Evolutionary conservation across 2,888 invertebrate species (phyloP), one percentile per base, ranked within the genome.

Genomic region (Ganaspis brasiliensis): DNA sequence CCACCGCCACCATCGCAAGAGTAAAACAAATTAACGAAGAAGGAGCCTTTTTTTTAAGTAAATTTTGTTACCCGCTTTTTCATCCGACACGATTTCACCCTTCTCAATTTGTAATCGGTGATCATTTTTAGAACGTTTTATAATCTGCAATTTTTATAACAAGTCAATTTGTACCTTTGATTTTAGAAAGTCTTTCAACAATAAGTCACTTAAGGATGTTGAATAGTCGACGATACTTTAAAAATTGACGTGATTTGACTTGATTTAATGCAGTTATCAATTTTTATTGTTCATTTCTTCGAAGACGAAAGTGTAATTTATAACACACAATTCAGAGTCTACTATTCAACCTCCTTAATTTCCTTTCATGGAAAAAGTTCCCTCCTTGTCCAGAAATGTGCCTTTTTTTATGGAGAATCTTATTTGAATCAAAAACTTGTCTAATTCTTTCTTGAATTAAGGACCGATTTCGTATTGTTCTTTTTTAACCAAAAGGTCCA

Each of bases 1-100:
- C 77, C 86, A 89, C 74, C 89, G 88, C n/a, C 87, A 90, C 80
- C 90, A 91, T 80, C 90, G 91, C 76, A 91, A 91, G 79, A 91
- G 90, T 82, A 91, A 91, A 84, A 91, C 91, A 16, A 91, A 91
- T 81, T 91, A 85, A 87, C 49, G 45, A 45, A 40, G n/a, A 45
- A 67, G 67, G 45, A 67, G 14, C 37, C 45, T 67, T 67, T 67
- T 67, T 45, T 67, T 45, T 12, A 67, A 45, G 67, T 67, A 67
- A 67, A 45, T 67, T 45, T 67, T 35, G 21, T n/a, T 5, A 14
- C 40, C n/a, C 24, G 9, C 24, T 45, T 37, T 14, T 45, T 21
- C 24, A 67, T 31, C 35, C 31, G 35, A 19, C n/a, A 16, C 4
- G 16, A 14, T 37, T 63, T 63, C 37, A 26, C 24, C 24, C 40